Evolutionary conservation across 2,888 invertebrate species (phyloP), one percentile per base, ranked within the genome.

Genomic region (Scaptomyza caliginosa): DNA sequence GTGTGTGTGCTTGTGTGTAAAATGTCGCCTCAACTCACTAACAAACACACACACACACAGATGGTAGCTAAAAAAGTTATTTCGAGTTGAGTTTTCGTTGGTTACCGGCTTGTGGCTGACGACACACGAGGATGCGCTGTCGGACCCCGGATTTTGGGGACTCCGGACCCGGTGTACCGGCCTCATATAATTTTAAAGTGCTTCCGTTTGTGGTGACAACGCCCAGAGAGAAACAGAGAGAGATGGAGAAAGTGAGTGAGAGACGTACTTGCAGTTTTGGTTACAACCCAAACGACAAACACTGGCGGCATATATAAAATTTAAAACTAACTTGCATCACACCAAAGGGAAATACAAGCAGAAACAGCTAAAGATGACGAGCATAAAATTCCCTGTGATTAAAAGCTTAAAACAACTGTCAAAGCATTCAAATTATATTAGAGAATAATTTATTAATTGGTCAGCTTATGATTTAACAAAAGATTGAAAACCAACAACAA

Each of bases 151-250:
- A n/a, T n/a, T n/a, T n/a, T n/a, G n/a, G n/a, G 13, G 30, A n/a
- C 13, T 34, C 38, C 32, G 21, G 32, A 28, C 32, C 39, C 45
- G 24, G 38, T 34, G 56, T 65, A 62, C 57, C 75, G 66, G 81
- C 85, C 87, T 83, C 82, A 87, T 87, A 87, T 85, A 83, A 83
- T 83, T 83, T 83, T 87, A 83, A 83, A 83, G 83, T 87, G 87
- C 83, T 83, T 83, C 83, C 83, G 83, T 77, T 83, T 83, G 87
- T 77, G 88, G 88, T 67, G 67, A 67, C 76, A 76, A 59, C 63
- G 72, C 54, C 67, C 59, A 56, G 59, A 59, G 70, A 60, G 39
- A 56, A 43, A 36, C 26, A 36, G 16, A 39, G 52, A 26, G 28
- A 32, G 34, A 39, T 62, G 28, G 34, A 50, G 43, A 40, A 36